Conservation (phyloP, 1,140 invertebrate genomes). For the Callitettix versicolor region DNA sequence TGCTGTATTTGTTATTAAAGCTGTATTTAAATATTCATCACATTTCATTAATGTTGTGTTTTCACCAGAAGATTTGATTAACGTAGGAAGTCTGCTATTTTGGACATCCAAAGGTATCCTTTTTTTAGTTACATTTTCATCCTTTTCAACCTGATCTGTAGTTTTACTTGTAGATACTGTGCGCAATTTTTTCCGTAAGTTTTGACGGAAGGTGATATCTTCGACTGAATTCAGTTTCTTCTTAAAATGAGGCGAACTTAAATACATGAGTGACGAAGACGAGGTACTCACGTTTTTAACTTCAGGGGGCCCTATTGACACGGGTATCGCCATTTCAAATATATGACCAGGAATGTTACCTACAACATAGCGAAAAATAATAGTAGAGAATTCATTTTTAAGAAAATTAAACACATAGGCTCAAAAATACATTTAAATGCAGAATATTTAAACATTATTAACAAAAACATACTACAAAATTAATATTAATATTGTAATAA, state of each 20-base stretch:
- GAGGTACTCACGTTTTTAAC: not conserved
- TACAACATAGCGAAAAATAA: no score
- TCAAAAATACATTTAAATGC: no score
- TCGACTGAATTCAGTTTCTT: not conserved
- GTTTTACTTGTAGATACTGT: not conserved
- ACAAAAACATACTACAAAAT: no score
- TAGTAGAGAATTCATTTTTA: no score
- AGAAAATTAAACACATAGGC: no score
- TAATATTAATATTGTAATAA: no score
- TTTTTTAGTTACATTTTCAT: not conserved
- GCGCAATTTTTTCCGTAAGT: conserved; percentile 2
- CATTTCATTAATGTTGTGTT: not conserved
- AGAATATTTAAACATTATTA: no score
- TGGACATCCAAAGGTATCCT: not conserved
- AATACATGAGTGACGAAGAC: no score
- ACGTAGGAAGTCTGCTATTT: not conserved
- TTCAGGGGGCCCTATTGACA: not conserved
- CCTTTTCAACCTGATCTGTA: not conserved
- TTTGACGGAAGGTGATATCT: conserved; percentile 1
- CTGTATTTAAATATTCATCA: not conserved
- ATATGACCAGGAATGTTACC: not conserved
- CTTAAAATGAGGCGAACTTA: no score
- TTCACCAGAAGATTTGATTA: no score
- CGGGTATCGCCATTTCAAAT: not conserved
- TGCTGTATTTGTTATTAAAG: not conserved